These are phyloP conservation scores for Axea sp. DNA, from an alignment of 2,888 invertebrate genomes.

Conservation along the genomic window DNA sequence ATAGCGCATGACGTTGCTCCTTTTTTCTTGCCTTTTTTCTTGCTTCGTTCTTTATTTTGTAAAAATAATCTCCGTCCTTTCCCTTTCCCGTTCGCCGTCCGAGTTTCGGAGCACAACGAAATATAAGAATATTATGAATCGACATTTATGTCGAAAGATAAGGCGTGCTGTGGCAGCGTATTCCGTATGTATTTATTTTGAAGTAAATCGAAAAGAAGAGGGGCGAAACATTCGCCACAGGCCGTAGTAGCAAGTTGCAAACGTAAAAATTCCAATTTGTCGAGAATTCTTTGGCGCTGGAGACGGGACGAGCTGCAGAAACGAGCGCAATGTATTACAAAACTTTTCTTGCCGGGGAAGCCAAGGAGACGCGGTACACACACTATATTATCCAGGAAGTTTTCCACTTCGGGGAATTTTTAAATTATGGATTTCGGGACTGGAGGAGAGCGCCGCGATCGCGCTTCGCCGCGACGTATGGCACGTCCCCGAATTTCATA, in stretches of 20 bases:
- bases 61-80: not conserved
- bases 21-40: not conserved
- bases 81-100: constrained; percentile 18
- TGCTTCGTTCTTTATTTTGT: constrained; percentile 22
- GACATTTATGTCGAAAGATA: constrained; percentile 53
- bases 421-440: constrained; percentile 77
- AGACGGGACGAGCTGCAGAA: constrained; percentile 70
- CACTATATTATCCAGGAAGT: constrained; percentile 75
- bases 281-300: constrained; percentile 62
- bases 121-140: constrained; percentile 48
- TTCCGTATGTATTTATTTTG: constrained; percentile 61
- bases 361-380: constrained; percentile 65
- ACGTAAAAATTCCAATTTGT: constrained; percentile 75
- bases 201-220: constrained; percentile 59
- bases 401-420: constrained; percentile 76
- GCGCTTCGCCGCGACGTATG: constrained; percentile 65
- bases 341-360: constrained; percentile 69
- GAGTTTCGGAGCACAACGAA: constrained; percentile 34
- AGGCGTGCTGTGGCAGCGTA: constrained; percentile 51
- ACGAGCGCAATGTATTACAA: constrained; percentile 77
- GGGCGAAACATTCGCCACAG: constrained; percentile 51
- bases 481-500: constrained; percentile 64
- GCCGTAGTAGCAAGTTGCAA: constrained; percentile 66
- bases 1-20: constrained; percentile 9
- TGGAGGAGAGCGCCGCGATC: constrained; percentile 63